Percentiles rank a stretch among this genome's conserved stretches.
phyloP scores from a whole-genome alignment of 2,113 vertebrate species.

The Larimichthys polyactis region DNA sequence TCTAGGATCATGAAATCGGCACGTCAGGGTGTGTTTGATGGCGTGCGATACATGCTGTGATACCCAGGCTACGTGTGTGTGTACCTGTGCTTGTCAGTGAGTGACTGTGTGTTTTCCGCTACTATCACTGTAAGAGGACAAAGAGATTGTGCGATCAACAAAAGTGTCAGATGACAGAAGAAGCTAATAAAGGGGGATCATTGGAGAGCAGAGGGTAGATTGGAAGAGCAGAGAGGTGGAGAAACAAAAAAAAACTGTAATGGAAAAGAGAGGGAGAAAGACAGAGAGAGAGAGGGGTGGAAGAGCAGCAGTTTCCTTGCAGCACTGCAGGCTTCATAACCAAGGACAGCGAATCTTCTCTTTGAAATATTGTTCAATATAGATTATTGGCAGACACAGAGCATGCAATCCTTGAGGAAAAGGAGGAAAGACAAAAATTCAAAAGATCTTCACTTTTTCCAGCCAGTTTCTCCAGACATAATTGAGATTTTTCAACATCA shows the following conservation, averaged over 20 bases:
- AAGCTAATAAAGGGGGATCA: conserved; percentile 59
- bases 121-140: conserved; percentile 38
- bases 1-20: neutral
- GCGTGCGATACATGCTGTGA: neutral
- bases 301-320: conserved; percentile 21
- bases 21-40: conserved; percentile 5
- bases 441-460: conserved; percentile 19
- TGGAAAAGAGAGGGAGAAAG: conserved; percentile 12
- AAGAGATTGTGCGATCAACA: conserved; percentile 56
- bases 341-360: conserved; percentile 36
- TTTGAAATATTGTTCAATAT: conserved; percentile 54
- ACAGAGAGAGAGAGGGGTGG: neutral
- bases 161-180: conserved; percentile 61
- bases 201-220: conserved; percentile 47
- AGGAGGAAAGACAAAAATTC: neutral
- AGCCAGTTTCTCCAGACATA: conserved; percentile 1
- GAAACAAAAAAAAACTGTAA: conserved; percentile 31
- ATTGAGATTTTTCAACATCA: conserved; percentile 4
- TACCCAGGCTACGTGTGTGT: neutral
- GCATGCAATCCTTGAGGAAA: conserved; percentile 21
- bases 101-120: conserved; percentile 35
- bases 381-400: conserved; percentile 43
- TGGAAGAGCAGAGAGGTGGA: conserved; percentile 29
- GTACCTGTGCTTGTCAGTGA: conserved; percentile 28
- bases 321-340: conserved; percentile 29